Percentiles rank a stretch among this genome's conserved stretches.
Evolutionary conservation across 2,888 invertebrate genomes (phyloP).

Genomic region (Lycaena phlaeas): DNA sequence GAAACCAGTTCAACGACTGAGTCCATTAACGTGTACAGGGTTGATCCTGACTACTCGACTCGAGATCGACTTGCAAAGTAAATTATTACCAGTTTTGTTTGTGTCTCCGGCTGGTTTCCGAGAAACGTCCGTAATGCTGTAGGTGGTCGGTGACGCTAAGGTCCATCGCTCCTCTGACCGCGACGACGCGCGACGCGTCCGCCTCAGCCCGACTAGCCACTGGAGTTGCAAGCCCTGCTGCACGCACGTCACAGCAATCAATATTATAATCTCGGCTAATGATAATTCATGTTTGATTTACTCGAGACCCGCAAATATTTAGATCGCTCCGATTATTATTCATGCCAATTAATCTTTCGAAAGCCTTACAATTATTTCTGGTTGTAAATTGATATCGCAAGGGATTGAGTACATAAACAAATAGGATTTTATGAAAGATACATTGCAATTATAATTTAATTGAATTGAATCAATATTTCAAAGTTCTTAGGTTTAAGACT

Average conservation of each 20-base stretch:
- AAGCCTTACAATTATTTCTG: conserved; percentile 3
- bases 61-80: too few species aligned
- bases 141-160: not conserved
- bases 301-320: conserved; percentile 1
- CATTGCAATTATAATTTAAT: not conserved
- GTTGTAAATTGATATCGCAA: conserved; percentile 1
- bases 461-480: too few species aligned
- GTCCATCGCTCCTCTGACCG: not conserved
- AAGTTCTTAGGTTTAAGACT: too few species aligned
- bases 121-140: not conserved
- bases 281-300: conserved; percentile 3
- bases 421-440: not conserved
- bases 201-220: not conserved
- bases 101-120: too few species aligned
- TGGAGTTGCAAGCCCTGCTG: not conserved
- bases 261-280: conserved; percentile 6
- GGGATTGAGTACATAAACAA: conserved; percentile 2
- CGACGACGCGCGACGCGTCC: not conserved
- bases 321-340: conserved; percentile 7
- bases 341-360: conserved; percentile 8
- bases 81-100: too few species aligned
- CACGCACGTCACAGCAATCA: conserved; percentile 4
- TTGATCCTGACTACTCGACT: too few species aligned
- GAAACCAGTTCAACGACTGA: too few species aligned
- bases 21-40: too few species aligned